phyloP scores from a whole-genome alignment of 2,113 vertebrate genomes.

The Menidia beryllina region DNA sequence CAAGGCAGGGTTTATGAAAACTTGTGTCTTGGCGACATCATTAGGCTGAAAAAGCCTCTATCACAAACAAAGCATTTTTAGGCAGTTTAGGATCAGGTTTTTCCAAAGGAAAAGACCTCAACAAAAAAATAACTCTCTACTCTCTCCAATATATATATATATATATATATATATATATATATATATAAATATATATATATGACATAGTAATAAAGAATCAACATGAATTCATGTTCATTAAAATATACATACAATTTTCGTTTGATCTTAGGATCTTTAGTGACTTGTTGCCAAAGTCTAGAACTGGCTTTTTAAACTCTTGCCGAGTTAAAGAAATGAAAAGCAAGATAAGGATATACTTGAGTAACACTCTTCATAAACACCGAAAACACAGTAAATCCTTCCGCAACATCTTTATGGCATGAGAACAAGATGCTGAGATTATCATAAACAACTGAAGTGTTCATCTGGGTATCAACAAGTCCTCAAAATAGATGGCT shows the following conservation, averaged over 20 bases:
- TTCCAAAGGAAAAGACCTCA: neutral
- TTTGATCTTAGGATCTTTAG: too few species aligned
- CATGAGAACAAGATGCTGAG: constrained; percentile 3
- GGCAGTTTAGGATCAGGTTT: neutral
- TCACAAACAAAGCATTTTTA: neutral
- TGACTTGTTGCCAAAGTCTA: too few species aligned
- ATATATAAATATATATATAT: too few species aligned
- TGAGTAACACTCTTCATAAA: neutral
- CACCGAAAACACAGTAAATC: constrained; percentile 16
- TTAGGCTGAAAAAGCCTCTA: neutral
- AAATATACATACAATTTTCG: too few species aligned
- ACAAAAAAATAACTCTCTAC: too few species aligned
- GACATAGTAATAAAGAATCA: too few species aligned
- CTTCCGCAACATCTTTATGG: constrained; percentile 13
- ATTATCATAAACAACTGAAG: constrained; percentile 25
- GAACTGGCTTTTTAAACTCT: too few species aligned
- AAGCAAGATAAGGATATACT: neutral
- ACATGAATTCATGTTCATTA: too few species aligned
- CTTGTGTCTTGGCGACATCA: neutral
- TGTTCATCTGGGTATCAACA: constrained; percentile 47
- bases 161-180: too few species aligned
- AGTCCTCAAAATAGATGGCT: constrained; percentile 46
- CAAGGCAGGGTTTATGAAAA: neutral
- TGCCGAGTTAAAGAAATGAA: neutral
- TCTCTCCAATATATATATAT: too few species aligned